phyloP scores from a whole-genome alignment of 2,888 invertebrate species.

The Drosophila picticornis region DNA sequence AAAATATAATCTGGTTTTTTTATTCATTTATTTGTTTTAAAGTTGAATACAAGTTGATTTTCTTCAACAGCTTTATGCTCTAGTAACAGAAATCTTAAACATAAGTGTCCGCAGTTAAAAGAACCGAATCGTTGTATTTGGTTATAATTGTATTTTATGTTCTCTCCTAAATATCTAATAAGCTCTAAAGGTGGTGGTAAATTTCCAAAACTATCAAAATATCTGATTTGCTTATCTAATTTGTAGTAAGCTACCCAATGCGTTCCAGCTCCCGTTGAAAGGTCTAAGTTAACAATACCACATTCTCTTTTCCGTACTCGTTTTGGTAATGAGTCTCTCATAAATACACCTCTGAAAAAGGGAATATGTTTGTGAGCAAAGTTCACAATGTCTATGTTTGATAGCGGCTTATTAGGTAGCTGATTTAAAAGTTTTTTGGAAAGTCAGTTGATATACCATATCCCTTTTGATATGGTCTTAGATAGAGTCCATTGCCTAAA shows the following conservation, averaged over 20 bases:
- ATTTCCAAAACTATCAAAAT: background rate
- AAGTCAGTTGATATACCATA: too few relatives aligned
- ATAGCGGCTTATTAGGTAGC: too few relatives aligned
- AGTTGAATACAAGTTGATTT: too few relatives aligned
- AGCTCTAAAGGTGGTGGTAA: background rate
- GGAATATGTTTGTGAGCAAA: background rate
- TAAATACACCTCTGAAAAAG: background rate
- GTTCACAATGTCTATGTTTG: too few relatives aligned
- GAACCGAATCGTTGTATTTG: too few relatives aligned
- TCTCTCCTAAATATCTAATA: background rate
- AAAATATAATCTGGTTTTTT: too few relatives aligned
- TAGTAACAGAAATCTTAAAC: background rate
- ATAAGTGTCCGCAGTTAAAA: too few relatives aligned
- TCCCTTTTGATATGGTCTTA: too few relatives aligned
- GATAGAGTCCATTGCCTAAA: too few relatives aligned
- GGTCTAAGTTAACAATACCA: background rate
- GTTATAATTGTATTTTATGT: background rate
- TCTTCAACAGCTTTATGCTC: background rate
- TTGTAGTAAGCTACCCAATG: too few relatives aligned
- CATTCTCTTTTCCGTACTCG: background rate
- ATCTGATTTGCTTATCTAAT: background rate
- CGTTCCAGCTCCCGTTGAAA: background rate
- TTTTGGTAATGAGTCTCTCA: background rate
- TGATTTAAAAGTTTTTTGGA: too few relatives aligned
- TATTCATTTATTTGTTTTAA: too few relatives aligned